Evolutionary conservation across 2,113 vertebrate genomes (phyloP).

Genomic region (Bos indicus): DNA sequence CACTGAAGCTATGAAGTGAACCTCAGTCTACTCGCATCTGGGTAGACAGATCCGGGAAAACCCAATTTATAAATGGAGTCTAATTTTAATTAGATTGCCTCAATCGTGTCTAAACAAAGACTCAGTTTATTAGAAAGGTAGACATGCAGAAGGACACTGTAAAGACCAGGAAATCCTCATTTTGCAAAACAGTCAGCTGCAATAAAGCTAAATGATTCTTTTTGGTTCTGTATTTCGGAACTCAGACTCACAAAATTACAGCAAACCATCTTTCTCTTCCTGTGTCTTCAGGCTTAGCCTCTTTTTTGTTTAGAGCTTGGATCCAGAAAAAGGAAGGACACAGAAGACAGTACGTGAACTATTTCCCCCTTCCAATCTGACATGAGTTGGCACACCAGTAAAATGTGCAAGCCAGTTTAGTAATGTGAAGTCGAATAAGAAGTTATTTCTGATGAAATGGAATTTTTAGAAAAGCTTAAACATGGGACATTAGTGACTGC

Average conservation of each 20-base stretch:
- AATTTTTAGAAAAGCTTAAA: not conserved
- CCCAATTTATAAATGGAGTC: slow-evolving; percentile 27
- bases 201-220: slow-evolving; percentile 34
- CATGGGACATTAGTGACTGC: not conserved
- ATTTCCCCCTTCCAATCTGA: not conserved
- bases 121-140: slow-evolving; percentile 41
- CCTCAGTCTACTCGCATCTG: not conserved
- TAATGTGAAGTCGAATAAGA: not conserved
- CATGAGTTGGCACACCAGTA: not conserved
- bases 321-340: not conserved
- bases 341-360: not conserved
- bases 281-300: not conserved
- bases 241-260: slow-evolving; percentile 30
- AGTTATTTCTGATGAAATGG: not conserved
- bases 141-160: not conserved
- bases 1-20: slow-evolving; percentile 1
- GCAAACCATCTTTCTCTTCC: not conserved
- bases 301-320: not conserved
- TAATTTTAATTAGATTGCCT: slow-evolving; percentile 45
- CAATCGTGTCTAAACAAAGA: slow-evolving; percentile 26
- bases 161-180: not conserved
- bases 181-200: slow-evolving; percentile 32
- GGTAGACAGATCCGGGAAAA: not conserved
- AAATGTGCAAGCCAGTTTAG: not conserved
- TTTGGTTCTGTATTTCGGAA: not conserved